Evolutionary conservation across 2,113 vertebrate genomes (phyloP).

Genomic region (Leucoraja erinaceus): DNA sequence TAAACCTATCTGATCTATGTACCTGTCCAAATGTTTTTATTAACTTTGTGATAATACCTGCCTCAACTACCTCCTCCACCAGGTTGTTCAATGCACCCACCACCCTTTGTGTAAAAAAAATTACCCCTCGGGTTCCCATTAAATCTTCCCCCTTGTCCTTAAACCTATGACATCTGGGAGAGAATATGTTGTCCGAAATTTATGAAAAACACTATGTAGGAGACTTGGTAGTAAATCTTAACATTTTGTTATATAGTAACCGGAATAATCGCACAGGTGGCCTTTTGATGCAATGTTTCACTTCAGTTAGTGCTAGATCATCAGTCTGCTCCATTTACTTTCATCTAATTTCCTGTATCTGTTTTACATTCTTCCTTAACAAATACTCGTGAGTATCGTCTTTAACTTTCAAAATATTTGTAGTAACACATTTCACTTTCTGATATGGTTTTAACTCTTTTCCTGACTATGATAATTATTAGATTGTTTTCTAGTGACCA

Average conservation of each 20-base stretch:
- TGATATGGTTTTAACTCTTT: neutral
- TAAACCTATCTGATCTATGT: too few relatives aligned
- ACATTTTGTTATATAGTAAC: neutral
- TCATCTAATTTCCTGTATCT: neutral
- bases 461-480: neutral
- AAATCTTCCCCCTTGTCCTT: too few relatives aligned
- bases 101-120: too few relatives aligned
- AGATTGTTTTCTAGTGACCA: neutral
- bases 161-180: too few relatives aligned
- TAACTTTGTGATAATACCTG: too few relatives aligned
- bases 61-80: too few relatives aligned
- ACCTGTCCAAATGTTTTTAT: too few relatives aligned
- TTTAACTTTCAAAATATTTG: neutral
- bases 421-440: too few relatives aligned
- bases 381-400: neutral
- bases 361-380: neutral
- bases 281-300: neutral
- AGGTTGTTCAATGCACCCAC: too few relatives aligned
- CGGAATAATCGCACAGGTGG: neutral
- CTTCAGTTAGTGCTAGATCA: neutral
- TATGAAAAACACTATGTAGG: neutral
- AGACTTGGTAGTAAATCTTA: neutral
- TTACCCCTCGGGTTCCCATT: too few relatives aligned
- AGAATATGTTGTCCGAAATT: too few relatives aligned
- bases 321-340: neutral